phyloP scores from a whole-genome alignment of 2,113 vertebrate species.

The Furnarius figulus region DNA sequence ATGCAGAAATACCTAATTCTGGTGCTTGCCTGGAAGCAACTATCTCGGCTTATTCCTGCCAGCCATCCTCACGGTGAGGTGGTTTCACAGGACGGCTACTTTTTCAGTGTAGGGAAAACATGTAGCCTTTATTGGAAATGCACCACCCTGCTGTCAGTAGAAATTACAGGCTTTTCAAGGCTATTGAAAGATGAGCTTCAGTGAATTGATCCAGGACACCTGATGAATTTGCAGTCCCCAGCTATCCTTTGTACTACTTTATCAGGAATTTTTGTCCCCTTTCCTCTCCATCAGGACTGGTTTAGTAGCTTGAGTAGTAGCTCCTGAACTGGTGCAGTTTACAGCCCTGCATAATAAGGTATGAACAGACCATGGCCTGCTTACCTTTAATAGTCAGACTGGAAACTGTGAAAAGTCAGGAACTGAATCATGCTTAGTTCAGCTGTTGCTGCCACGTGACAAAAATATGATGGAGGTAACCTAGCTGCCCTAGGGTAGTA shows the following conservation, averaged over 20 bases:
- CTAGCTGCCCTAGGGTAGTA: accelerated
- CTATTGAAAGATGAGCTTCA: not conserved
- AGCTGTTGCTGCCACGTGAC: not conserved
- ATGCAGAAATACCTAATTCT: not conserved
- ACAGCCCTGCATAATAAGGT: not conserved
- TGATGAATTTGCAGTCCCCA: not conserved
- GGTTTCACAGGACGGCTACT: not conserved
- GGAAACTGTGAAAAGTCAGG: not conserved
- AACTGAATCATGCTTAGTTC: not conserved
- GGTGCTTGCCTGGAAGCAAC: not conserved
- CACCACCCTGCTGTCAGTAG: not conserved
- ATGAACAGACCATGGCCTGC: not conserved
- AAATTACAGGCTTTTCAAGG: not conserved
- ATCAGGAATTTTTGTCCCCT: not conserved
- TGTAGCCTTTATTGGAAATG: not conserved
- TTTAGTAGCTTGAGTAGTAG: not conserved
- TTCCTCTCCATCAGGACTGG: not conserved
- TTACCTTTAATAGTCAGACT: not conserved
- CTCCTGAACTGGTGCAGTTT: not conserved
- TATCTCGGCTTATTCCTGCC: not conserved
- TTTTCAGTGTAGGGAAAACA: not conserved
- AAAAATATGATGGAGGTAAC: not conserved
- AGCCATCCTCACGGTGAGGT: not conserved
- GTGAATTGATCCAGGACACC: not conserved
- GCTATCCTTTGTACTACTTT: not conserved